Conservation (phyloP, 2,888 invertebrate genomes). For the Synanthedon myopaeformis region DNA sequence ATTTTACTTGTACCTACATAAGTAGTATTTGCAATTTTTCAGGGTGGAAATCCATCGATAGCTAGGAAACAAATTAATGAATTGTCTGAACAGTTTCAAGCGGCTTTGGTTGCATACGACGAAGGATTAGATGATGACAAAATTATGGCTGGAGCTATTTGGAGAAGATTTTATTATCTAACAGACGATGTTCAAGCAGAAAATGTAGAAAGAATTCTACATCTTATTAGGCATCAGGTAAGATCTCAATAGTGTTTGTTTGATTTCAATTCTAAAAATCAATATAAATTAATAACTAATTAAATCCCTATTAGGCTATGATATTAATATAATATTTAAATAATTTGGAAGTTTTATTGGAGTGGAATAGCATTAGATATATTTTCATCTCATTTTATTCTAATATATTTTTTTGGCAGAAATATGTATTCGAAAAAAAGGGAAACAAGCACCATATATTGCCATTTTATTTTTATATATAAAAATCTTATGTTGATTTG, state of each 20-base stretch:
- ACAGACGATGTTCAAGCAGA: conserved; percentile 73
- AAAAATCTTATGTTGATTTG: too few relatives aligned
- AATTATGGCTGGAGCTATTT: conserved; percentile 83
- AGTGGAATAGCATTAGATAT: too few relatives aligned
- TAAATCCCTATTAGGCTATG: too few relatives aligned
- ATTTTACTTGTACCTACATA: too few relatives aligned
- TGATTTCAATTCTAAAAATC: not conserved
- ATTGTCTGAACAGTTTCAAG: conserved; percentile 85
- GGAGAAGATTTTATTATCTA: conserved; percentile 84
- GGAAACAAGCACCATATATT: too few relatives aligned
- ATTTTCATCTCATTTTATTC: too few relatives aligned
- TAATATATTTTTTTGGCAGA: too few relatives aligned
- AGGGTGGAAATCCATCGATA: conserved; percentile 74
- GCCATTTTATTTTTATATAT: too few relatives aligned
- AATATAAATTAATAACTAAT: not conserved
- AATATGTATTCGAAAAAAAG: too few relatives aligned
- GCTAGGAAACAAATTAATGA: conserved; percentile 74
- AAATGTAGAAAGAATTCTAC: conserved; percentile 77
- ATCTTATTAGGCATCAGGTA: conserved; percentile 83
- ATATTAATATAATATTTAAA: too few relatives aligned
- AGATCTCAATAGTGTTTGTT: not conserved
- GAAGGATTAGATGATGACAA: conserved; percentile 86
- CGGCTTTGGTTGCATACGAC: conserved; percentile 86
- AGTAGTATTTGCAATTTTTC: conserved; percentile 11
- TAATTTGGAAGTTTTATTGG: too few relatives aligned